These are phyloP conservation scores for Pterostichus niger DNA, from an alignment of 2,888 invertebrate genomes.

Conservation along the genomic window DNA sequence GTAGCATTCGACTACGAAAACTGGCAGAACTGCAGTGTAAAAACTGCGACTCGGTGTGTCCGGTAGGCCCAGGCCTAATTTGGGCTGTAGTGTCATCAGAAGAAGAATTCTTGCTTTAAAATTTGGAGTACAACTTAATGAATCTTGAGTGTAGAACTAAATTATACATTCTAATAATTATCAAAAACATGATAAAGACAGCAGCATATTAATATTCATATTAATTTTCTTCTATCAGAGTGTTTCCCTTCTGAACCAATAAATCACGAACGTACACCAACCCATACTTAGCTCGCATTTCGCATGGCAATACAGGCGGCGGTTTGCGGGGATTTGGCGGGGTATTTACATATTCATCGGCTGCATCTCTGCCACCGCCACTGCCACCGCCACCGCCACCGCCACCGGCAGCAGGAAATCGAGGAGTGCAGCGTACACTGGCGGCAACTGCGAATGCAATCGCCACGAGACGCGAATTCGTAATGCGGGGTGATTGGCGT, in stretches of 20 bases:
- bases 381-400: background rate
- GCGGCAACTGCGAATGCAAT: slow-evolving; percentile 7
- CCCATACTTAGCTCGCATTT: slow-evolving; percentile 12
- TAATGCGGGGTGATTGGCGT: slow-evolving; percentile 1
- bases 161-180: background rate
- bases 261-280: background rate
- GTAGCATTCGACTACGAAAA: too few species aligned
- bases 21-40: too few species aligned
- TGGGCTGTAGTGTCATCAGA: too few species aligned
- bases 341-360: slow-evolving; percentile 54
- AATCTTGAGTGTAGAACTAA: too few species aligned
- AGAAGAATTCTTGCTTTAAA: too few species aligned
- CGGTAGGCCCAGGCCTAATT: too few species aligned
- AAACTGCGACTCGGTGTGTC: too few species aligned
- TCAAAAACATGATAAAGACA: background rate
- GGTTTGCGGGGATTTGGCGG: background rate
- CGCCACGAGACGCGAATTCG: slow-evolving; percentile 12
- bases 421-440: slow-evolving; percentile 16
- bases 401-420: slow-evolving; percentile 27
- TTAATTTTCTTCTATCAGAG: background rate
- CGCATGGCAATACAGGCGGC: background rate
- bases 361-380: slow-evolving; percentile 34
- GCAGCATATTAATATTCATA: slow-evolving; percentile 2
- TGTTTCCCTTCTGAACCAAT: background rate
- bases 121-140: too few species aligned